phyloP scores from a whole-genome alignment of 2,797 vertebrate genomes.

The Lemur catta region DNA sequence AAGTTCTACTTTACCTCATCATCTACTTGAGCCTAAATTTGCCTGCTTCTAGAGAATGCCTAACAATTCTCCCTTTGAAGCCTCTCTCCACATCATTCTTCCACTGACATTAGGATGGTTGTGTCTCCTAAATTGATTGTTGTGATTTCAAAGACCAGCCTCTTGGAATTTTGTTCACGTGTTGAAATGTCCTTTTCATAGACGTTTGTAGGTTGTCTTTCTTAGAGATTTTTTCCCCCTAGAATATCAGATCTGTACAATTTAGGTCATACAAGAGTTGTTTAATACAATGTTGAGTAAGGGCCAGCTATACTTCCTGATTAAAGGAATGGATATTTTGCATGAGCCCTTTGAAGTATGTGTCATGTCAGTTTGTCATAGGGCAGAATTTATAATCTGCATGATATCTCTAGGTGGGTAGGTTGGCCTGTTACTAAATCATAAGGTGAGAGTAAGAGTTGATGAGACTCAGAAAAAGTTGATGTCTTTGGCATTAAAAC shows the following conservation, averaged over 20 bases:
- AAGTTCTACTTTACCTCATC: not conserved
- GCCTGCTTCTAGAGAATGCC: not conserved
- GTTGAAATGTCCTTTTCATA: not conserved
- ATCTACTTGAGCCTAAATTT: not conserved
- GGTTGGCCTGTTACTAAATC: not conserved
- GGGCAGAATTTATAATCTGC: not conserved
- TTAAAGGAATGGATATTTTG: not conserved
- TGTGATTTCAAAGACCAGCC: not conserved
- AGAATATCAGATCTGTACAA: not conserved
- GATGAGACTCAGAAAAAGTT: not conserved
- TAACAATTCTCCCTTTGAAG: not conserved
- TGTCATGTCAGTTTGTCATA: not conserved
- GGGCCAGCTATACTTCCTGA: not conserved
- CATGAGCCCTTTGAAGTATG: not conserved
- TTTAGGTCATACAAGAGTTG: not conserved
- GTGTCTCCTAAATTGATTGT: not conserved
- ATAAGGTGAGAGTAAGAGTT: not conserved
- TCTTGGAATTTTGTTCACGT: not conserved
- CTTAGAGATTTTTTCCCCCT: not conserved
- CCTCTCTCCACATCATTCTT: not conserved
- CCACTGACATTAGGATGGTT: not conserved
- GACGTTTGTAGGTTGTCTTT: not conserved
- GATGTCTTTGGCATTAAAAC: not conserved
- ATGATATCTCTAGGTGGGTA: accelerated
- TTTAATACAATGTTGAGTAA: not conserved